Evolutionary conservation across 2,888 invertebrate genomes (phyloP).

Genomic region (Eumacrocentrus americanus): DNA sequence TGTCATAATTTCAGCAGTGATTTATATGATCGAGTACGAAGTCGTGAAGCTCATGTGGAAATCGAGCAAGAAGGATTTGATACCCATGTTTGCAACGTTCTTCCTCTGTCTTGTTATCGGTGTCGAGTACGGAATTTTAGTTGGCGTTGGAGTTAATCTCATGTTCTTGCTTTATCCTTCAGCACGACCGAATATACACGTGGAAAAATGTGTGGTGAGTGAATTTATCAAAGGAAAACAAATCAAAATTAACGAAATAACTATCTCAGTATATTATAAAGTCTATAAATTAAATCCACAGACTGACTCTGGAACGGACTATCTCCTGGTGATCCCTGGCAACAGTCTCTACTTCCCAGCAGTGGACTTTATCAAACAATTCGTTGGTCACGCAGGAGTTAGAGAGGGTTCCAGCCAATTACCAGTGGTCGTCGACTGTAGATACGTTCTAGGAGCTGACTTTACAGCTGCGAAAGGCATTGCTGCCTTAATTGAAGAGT

Average conservation of each 20-base stretch:
- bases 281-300: constrained; percentile 47
- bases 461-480: constrained; percentile 86
- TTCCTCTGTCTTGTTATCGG: constrained; percentile 80
- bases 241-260: too few species aligned
- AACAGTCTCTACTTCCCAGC: constrained; percentile 85
- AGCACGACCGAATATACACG: constrained; percentile 77
- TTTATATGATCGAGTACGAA: constrained; percentile 94
- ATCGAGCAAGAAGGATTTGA: constrained; percentile 78
- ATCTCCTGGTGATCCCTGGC: constrained; percentile 78
- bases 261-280: not conserved
- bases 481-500: constrained; percentile 75
- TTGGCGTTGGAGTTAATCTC: constrained; percentile 81
- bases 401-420: constrained; percentile 74
- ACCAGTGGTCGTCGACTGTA: constrained; percentile 82
- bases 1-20: constrained; percentile 93
- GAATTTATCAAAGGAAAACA: too few species aligned
- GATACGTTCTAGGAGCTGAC: constrained; percentile 81
- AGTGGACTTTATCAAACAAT: constrained; percentile 80
- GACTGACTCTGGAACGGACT: constrained; percentile 73
- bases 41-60: constrained; percentile 86
- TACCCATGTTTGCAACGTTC: constrained; percentile 85
- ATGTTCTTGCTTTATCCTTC: constrained; percentile 80
- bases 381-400: constrained; percentile 75
- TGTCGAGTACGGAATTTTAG: constrained; percentile 84
- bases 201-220: constrained; percentile 73